Conservation (phyloP, 2,888 invertebrate genomes). For the Thera britannica region DNA sequence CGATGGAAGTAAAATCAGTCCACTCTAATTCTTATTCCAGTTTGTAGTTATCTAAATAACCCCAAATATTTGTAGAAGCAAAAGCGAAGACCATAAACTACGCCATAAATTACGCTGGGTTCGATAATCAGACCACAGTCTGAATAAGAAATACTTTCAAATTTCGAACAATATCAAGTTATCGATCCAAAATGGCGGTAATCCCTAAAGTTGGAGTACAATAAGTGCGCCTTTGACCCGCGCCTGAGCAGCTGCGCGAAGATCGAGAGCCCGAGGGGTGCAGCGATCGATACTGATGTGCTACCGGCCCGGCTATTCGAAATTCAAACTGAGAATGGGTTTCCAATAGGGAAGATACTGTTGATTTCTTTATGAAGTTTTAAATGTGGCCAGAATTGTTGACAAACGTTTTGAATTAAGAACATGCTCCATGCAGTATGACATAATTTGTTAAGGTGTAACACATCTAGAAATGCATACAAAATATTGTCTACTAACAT, state of each 20-base stretch:
- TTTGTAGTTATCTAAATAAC: no score
- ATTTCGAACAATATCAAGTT: constrained; percentile 34
- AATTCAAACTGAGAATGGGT: constrained; percentile 40
- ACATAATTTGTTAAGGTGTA: no score
- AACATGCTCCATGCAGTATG: neutral
- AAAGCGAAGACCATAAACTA: neutral
- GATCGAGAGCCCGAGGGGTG: constrained; percentile 69
- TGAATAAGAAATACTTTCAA: constrained; percentile 9
- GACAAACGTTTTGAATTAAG: neutral
- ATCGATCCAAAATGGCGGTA: constrained; percentile 66
- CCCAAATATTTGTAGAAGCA: neutral
- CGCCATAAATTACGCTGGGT: no score
- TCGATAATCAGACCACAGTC: neutral
- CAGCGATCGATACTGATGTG: constrained; percentile 67
- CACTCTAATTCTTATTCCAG: no score
- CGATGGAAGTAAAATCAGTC: neutral
- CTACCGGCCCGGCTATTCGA: constrained; percentile 20
- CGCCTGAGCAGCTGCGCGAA: constrained; percentile 78
- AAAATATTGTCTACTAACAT: no score
- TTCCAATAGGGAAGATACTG: constrained; percentile 27
- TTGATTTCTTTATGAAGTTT: neutral
- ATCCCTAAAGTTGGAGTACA: constrained; percentile 63
- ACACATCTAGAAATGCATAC: no score
- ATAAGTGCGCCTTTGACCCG: constrained; percentile 78
- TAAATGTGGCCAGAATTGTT: neutral